Evolutionary conservation across 2,113 vertebrate genomes (phyloP).

Genomic region (Nestor notabilis): DNA sequence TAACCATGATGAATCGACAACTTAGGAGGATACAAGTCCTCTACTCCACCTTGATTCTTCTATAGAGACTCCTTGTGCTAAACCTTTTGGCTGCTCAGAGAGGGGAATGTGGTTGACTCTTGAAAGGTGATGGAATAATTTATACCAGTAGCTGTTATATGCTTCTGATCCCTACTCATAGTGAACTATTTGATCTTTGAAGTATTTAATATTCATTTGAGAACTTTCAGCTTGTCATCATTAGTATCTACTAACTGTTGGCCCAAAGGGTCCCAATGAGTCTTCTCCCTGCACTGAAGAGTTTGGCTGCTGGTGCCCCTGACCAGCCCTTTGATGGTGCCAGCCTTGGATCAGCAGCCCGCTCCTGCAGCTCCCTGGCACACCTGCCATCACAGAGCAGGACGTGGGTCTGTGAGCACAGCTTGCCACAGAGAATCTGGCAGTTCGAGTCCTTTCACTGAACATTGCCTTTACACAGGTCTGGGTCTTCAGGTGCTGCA

Average conservation of each 20-base stretch:
- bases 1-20: background rate
- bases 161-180: background rate
- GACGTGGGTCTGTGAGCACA: background rate
- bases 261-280: fast-evolving
- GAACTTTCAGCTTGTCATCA: background rate
- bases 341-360: background rate
- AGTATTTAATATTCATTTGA: background rate
- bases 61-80: background rate
- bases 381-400: fast-evolving
- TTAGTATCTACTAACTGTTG: background rate
- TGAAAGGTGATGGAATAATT: background rate
- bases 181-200: background rate
- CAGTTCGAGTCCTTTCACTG: fast-evolving
- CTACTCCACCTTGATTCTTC: background rate
- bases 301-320: fast-evolving
- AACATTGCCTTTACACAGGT: background rate
- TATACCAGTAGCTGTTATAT: background rate
- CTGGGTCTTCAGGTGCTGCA: background rate
- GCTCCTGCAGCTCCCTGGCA: background rate
- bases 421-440: background rate
- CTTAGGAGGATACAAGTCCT: background rate
- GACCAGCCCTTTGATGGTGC: background rate
- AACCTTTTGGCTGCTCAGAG: background rate
- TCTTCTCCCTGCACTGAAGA: background rate
- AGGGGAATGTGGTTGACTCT: fast-evolving